Percentiles rank a stretch among this genome's conserved stretches.
These are phyloP conservation scores for Mobula birostris DNA, from an alignment of 2,113 vertebrate species.

Conservation along the genomic window DNA sequence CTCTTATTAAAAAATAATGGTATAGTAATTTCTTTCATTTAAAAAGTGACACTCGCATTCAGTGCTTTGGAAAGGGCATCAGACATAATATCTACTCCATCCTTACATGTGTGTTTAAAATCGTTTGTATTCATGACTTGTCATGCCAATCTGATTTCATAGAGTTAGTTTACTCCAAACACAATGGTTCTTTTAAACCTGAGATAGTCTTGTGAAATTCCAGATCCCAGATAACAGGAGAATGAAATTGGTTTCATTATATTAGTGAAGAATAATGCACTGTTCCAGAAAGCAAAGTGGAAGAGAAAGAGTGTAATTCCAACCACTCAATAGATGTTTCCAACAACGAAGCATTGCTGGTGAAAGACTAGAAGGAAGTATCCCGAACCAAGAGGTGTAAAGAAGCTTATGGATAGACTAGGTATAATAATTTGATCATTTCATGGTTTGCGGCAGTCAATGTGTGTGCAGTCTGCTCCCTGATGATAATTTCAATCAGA, in stretches of 20 bases:
- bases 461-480: not conserved
- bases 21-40: not conserved
- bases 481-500: constrained; percentile 19
- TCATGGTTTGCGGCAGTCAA: not conserved
- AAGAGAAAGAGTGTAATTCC: not conserved
- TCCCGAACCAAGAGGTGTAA: not conserved
- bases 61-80: not conserved
- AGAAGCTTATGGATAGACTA: not conserved
- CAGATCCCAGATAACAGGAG: constrained; percentile 20
- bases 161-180: not conserved
- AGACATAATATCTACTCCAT: not conserved
- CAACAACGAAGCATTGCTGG: not conserved
- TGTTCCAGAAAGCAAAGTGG: not conserved
- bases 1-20: not conserved
- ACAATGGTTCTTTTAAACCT: not conserved
- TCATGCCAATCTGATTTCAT: not conserved
- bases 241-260: constrained; percentile 8
- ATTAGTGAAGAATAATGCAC: not conserved
- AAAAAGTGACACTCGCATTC: not conserved
- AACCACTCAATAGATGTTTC: constrained; percentile 19
- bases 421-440: not conserved
- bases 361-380: not conserved
- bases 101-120: not conserved
- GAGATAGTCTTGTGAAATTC: not conserved
- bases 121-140: constrained; percentile 18